Percentiles rank a stretch among this genome's conserved stretches.
These are phyloP conservation scores for Hyaena hyaena DNA, from an alignment of 2,113 vertebrate genomes.

Conservation along the genomic window DNA sequence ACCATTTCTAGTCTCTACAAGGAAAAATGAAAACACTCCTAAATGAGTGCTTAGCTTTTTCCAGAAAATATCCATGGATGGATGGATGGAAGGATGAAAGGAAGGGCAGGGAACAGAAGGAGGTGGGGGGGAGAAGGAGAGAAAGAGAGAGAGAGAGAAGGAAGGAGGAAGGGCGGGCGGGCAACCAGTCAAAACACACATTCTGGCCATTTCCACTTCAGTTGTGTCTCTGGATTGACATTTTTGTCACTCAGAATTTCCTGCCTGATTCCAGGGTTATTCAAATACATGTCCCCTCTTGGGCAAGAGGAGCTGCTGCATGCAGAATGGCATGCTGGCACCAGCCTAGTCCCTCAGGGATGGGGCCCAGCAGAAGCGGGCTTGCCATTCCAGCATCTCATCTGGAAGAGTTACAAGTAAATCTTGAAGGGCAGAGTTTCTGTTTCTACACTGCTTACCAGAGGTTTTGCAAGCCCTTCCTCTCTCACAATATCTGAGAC, in stretches of 20 bases:
- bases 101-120: neutral
- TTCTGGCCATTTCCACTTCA: constrained; percentile 80
- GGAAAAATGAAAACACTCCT: constrained; percentile 82
- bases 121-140: neutral
- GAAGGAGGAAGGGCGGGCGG: neutral
- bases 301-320: constrained; percentile 5
- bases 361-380: neutral
- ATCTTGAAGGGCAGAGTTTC: constrained; percentile 29
- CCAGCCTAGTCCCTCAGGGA: constrained; percentile 13
- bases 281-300: neutral
- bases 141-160: neutral
- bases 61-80: constrained; percentile 81
- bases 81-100: neutral
- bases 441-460: neutral
- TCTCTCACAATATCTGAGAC: neutral
- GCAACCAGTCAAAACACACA: constrained; percentile 81
- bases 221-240: constrained; percentile 53
- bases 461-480: neutral
- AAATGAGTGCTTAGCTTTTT: constrained; percentile 81
- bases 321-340: neutral
- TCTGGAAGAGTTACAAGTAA: constrained; percentile 40
- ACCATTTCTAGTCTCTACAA: constrained; percentile 80
- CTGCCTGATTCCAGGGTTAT: constrained; percentile 23
- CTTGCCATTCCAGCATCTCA: neutral
- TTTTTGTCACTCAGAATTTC: constrained; percentile 44